These are phyloP conservation scores for Nannobrachium achirus DNA, from an alignment of 2,113 vertebrate species.

Conservation along the genomic window DNA sequence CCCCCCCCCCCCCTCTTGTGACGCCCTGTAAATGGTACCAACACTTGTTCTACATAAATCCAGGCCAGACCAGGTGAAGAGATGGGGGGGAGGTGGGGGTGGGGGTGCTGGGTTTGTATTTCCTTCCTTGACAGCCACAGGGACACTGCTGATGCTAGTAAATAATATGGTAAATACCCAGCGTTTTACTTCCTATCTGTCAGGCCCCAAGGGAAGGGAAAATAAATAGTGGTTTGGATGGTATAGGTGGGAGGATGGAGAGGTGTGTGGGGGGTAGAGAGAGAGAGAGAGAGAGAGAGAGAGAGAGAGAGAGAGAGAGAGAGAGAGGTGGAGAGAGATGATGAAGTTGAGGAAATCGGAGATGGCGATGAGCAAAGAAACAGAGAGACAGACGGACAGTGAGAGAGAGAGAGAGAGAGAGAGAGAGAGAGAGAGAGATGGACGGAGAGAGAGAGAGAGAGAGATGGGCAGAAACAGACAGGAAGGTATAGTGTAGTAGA, in stretches of 20 bases:
- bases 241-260: neutral
- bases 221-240: slow-evolving; percentile 56
- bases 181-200: slow-evolving; percentile 69
- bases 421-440: slow-evolving; percentile 1
- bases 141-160: slow-evolving; percentile 45
- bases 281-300: too few relatives aligned
- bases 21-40: slow-evolving; percentile 56
- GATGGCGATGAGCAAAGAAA: neutral
- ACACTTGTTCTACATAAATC: slow-evolving; percentile 58
- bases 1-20: too few relatives aligned
- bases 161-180: slow-evolving; percentile 71
- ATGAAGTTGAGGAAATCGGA: slow-evolving; percentile 24
- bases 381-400: neutral
- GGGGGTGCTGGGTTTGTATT: neutral
- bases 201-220: slow-evolving; percentile 50
- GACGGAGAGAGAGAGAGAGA: slow-evolving; percentile 11
- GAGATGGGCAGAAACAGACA: neutral
- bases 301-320: slow-evolving; percentile 21
- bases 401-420: neutral
- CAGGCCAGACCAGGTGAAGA: slow-evolving; percentile 34
- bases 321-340: slow-evolving; percentile 8
- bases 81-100: neutral
- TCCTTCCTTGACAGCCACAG: slow-evolving; percentile 10
- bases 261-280: too few relatives aligned
- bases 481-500: slow-evolving; percentile 26